These are phyloP conservation scores for Neodontobutis hainanensis DNA, from an alignment of 2,113 vertebrate species.

Conservation along the genomic window DNA sequence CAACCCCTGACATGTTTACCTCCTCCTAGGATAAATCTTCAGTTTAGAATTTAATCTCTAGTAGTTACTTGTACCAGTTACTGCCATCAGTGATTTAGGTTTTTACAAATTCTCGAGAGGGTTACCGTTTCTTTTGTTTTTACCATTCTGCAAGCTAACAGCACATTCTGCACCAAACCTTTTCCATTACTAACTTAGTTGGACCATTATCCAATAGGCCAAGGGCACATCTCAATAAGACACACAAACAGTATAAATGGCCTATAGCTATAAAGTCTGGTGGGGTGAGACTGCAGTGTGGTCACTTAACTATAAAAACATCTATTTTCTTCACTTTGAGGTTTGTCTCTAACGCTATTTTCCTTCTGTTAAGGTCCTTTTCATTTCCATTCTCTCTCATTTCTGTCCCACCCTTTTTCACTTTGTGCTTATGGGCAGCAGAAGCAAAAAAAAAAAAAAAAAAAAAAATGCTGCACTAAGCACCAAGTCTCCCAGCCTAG, in stretches of 20 bases:
- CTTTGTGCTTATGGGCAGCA: slow-evolving; percentile 65
- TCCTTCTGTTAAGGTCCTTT: slow-evolving; percentile 62
- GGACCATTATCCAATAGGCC: no score
- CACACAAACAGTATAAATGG: slow-evolving; percentile 6
- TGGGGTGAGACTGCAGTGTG: slow-evolving; percentile 33
- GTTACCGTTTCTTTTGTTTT: no score
- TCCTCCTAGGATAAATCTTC: no score
- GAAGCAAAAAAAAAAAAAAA: slow-evolving; percentile 57
- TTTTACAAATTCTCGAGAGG: no score
- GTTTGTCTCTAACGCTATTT: slow-evolving; percentile 63
- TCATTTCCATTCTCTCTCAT: slow-evolving; percentile 54
- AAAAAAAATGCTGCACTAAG: slow-evolving; percentile 68
- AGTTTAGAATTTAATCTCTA: no score
- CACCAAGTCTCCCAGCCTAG: slow-evolving; percentile 50
- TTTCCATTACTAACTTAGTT: no score
- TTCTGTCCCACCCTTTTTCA: slow-evolving; percentile 68
- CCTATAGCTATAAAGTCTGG: slow-evolving; percentile 18
- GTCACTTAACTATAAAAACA: slow-evolving; percentile 53
- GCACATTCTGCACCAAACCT: no score
- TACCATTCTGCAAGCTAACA: no score
- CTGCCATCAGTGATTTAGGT: no score
- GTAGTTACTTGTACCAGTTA: no score
- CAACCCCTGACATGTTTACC: no score
- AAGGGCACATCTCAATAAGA: not conserved
- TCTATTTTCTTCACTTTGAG: slow-evolving; percentile 64